A percentile compares a stretch with the other conserved stretches of the same genome.
Conservation (phyloP, 2,888 invertebrate genomes). For the Cecidostiba fungosa region DNA sequence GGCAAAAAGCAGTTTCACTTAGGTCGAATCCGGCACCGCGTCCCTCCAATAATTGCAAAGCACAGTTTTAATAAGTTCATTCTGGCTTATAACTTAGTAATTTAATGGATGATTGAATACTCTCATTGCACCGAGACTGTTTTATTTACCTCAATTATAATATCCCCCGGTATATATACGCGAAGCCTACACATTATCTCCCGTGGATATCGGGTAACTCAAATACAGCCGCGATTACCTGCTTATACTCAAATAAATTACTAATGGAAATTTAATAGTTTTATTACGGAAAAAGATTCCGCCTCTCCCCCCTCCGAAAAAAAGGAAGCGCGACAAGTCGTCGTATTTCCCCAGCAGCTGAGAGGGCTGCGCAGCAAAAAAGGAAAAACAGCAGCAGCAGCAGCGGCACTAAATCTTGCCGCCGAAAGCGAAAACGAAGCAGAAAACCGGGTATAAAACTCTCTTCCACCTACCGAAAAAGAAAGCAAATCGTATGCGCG, state of each 20-base stretch:
- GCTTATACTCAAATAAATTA: constrained; percentile 43
- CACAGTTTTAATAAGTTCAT: constrained; percentile 50
- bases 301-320: neutral
- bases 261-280: constrained; percentile 56
- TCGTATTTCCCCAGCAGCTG: neutral
- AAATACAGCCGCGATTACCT: constrained; percentile 44
- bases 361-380: neutral
- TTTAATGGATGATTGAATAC: constrained; percentile 50
- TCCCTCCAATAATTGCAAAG: constrained; percentile 12
- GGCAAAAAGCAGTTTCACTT: neutral
- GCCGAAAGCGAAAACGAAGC: constrained; percentile 37
- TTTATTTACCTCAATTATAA: constrained; percentile 51
- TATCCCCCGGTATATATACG: neutral
- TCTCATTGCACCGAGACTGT: constrained; percentile 29
- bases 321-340: neutral
- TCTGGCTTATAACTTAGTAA: constrained; percentile 31
- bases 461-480: constrained; percentile 56
- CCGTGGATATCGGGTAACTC: constrained; percentile 26
- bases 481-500: constrained; percentile 33
- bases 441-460: constrained; percentile 33
- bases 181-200: constrained; percentile 22
- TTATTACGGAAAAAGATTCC: constrained; percentile 33
- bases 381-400: neutral
- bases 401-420: constrained; percentile 48
- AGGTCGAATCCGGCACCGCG: neutral